Conservation (phyloP, 2,797 vertebrate species). For the Picus viridis region DNA sequence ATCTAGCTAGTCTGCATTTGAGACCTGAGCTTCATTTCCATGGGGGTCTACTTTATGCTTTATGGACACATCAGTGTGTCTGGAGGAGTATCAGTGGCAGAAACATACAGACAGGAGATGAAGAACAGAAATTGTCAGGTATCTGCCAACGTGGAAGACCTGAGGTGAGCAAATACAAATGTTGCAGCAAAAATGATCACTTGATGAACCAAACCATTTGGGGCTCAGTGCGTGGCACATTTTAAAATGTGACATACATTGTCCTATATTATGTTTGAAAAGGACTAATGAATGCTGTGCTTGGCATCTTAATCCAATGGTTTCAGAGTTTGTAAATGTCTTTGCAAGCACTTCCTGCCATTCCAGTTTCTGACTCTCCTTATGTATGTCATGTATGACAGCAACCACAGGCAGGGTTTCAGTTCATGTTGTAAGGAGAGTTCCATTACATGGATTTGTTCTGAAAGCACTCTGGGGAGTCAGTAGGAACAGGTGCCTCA, state of each 20-base stretch:
- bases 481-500: neutral
- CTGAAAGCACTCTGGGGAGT: neutral
- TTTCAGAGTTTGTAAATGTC: neutral
- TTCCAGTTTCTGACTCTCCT: neutral
- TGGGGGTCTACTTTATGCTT: neutral
- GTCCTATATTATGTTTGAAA: neutral
- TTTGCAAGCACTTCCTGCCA: neutral
- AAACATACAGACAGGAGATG: neutral
- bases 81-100: neutral
- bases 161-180: neutral
- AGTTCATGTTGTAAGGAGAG: neutral
- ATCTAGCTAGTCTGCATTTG: neutral
- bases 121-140: neutral
- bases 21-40: neutral
- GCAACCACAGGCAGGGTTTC: neutral
- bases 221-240: neutral
- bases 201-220: neutral
- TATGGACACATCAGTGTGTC: neutral
- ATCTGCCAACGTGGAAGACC: neutral
- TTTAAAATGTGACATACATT: neutral
- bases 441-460: neutral
- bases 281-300: neutral
- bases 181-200: neutral
- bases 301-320: neutral
- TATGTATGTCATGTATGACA: neutral